Base-by-base conservation (phyloP, 2,888 invertebrate genomes). In the Tipula unca region DNA sequence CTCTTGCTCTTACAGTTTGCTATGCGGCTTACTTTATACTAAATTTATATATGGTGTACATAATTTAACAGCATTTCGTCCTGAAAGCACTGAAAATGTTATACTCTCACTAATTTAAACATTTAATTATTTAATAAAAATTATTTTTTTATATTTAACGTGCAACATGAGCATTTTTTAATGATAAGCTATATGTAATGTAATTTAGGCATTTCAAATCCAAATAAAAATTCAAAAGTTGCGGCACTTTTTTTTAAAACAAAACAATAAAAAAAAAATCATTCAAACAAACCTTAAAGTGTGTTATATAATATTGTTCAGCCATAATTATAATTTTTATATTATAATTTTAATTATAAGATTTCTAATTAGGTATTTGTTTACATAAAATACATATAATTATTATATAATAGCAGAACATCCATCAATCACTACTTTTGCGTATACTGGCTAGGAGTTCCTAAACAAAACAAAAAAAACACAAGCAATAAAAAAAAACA, bases 361-460 rank as follows among this genome's bases (percentile, higher is more conserved):
- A 13, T 69, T 69, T 10, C n/a, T 48, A 48, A 17, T n/a, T 69
- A 69, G 48, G 17, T 54, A 54, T 54, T 48, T 48, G 8, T 48
- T 17, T 54, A 54, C n/a, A 54, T 17, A 54, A 54, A 54, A 54
- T 17, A 3, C 13, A 48, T 48, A 48, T 5, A n/a, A n/a, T 17
- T 1, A 17, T 17, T 17, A 25, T 25, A 69, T 69, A 69, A 69
- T 25, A 69, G 69, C 69, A 69, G 86, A 87, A 87, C 87, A 86
- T 87, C 87, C 87, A 87, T 25, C 84, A 85, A 82, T 42, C 54
- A 17, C 82, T 91, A 90, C 88, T 90, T 90, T 88, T 88, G 88
- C 89, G 90, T 90, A 90, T 90, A 89, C 88, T 90, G 89, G 89
- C 89, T 90, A 90, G 90, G 90, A 88, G 90, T 90, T 88, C 90